phyloP scores from a whole-genome alignment of 1,140 invertebrate species.

The Camponotus pennsylvanicus region DNA sequence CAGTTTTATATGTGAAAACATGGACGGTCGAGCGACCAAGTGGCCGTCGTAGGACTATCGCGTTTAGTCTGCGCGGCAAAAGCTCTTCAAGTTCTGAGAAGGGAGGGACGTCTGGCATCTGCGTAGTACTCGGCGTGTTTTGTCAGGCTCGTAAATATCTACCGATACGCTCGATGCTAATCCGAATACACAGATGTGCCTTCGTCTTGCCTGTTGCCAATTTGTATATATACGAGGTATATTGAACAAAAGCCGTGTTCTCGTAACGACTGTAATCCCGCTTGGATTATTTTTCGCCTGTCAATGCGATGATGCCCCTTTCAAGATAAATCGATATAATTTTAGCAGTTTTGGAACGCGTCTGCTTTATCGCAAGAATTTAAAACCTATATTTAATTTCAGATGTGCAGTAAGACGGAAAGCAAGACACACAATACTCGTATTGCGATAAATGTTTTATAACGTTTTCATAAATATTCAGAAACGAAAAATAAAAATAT shows the following conservation, averaged over 20 bases:
- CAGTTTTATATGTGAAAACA: constrained; percentile 80
- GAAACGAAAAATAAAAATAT: not conserved
- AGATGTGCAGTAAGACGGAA: not conserved
- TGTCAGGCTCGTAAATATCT: constrained; percentile 76
- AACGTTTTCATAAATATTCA: not conserved
- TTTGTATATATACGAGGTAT: constrained; percentile 77
- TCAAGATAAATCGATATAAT: not conserved
- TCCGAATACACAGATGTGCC: constrained; percentile 82
- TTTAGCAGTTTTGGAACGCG: not conserved
- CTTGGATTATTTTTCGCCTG: not conserved
- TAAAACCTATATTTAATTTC: not conserved
- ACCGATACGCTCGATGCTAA: constrained; percentile 80
- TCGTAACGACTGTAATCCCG: constrained; percentile 24
- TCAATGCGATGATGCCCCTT: not conserved
- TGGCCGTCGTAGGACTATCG: constrained; percentile 49
- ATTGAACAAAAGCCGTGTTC: constrained; percentile 70
- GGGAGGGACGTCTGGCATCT: constrained; percentile 52
- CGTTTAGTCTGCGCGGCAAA: constrained; percentile 49
- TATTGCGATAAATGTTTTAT: not conserved
- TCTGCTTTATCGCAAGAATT: not conserved
- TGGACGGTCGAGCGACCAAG: constrained; percentile 64
- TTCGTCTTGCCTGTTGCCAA: constrained; percentile 65
- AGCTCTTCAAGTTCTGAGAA: constrained; percentile 66
- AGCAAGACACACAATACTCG: not conserved
- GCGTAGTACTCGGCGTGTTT: constrained; percentile 67